These are phyloP conservation scores for Acrocephalus scirpaceus DNA, from an alignment of 2,797 vertebrate species.

Conservation along the genomic window DNA sequence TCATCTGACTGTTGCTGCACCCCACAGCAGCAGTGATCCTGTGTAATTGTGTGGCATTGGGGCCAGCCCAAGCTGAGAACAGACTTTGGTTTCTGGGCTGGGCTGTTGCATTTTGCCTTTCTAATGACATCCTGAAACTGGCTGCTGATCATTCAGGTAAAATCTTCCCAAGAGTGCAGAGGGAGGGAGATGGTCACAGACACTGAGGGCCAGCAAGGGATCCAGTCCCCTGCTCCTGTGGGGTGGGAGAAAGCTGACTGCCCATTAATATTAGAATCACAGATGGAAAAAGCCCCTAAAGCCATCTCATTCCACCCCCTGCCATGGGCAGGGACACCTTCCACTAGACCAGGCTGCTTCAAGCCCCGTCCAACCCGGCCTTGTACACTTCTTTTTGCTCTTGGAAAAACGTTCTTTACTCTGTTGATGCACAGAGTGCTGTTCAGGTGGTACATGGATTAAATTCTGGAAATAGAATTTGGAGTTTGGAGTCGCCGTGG, in stretches of 20 bases:
- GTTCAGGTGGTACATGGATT: neutral
- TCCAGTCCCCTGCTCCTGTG: neutral
- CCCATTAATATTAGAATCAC: fast-evolving
- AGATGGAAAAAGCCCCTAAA: neutral
- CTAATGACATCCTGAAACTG: neutral
- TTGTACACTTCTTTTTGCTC: neutral
- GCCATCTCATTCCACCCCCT: neutral
- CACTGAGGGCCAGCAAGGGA: neutral
- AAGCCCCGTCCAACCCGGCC: neutral
- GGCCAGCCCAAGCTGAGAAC: neutral
- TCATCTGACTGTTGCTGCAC: neutral
- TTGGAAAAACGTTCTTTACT: neutral
- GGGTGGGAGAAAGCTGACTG: neutral
- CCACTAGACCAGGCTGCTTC: neutral
- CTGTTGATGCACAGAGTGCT: fast-evolving
- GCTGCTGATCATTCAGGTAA: neutral
- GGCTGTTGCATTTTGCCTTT: neutral
- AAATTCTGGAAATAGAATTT: neutral
- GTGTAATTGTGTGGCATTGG: fast-evolving
- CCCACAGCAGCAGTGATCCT: fast-evolving
- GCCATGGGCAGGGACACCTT: neutral
- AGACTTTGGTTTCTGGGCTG: neutral
- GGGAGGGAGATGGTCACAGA: neutral
- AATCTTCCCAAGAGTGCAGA: neutral
- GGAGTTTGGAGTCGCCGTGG: fast-evolving